A percentile compares a stretch with the other conserved stretches of the same genome.
phyloP scores from a whole-genome alignment of 2,113 vertebrate genomes.

The Zeus faber region DNA sequence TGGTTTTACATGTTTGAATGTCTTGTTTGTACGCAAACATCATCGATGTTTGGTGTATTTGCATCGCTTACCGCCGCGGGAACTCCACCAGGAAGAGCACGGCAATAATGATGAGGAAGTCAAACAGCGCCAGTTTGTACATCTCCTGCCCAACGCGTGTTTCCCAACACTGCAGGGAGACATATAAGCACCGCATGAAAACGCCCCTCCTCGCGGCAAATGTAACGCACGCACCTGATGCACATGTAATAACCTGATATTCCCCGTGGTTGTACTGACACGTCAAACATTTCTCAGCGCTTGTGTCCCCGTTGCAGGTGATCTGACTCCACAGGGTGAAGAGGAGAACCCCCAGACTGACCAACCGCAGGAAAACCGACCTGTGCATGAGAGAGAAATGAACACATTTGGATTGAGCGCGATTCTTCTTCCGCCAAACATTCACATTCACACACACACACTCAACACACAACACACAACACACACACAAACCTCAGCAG shows the following conservation, averaged over 20 bases:
- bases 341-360: constrained; percentile 78
- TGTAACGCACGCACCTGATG: neutral
- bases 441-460: neutral
- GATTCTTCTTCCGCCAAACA: too few relatives aligned
- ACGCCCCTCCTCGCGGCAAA: neutral
- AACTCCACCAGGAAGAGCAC: constrained; percentile 78
- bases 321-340: constrained; percentile 80
- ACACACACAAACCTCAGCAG: constrained; percentile 56
- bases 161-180: constrained; percentile 85
- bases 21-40: too few relatives aligned
- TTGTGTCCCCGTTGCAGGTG: constrained; percentile 65
- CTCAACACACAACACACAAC: constrained; percentile 5
- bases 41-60: too few relatives aligned
- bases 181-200: neutral
- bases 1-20: too few relatives aligned
- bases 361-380: constrained; percentile 79
- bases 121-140: constrained; percentile 87
- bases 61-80: constrained; percentile 78
- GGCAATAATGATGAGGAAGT: constrained; percentile 77
- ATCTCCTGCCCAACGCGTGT: constrained; percentile 87
- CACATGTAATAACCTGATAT: constrained; percentile 71
- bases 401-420: neutral
- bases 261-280: constrained; percentile 74
- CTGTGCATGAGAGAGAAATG: constrained; percentile 48
- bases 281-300: constrained; percentile 2